Evolutionary conservation across 2,888 invertebrate genomes (phyloP).

Genomic region (Thumatha senex): DNA sequence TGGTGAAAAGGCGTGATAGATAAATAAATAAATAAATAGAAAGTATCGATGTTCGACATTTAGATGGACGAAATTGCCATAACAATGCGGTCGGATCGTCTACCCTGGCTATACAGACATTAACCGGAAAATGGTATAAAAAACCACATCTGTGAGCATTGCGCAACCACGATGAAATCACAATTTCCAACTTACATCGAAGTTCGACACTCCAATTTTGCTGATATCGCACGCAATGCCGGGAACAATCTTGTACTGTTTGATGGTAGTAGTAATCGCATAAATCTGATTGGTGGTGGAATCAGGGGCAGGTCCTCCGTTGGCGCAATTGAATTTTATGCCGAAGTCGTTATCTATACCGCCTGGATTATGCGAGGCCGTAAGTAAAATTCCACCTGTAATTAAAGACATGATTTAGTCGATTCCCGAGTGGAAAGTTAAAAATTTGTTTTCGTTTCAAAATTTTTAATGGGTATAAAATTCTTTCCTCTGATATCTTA

Average conservation of each 20-base stretch:
- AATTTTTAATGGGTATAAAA: no score
- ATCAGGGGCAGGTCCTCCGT: slow-evolving; percentile 99
- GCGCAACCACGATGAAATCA: no score
- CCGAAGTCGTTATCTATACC: slow-evolving; percentile 99
- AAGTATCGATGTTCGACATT: no score
- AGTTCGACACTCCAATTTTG: slow-evolving; percentile 87
- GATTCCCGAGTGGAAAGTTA: not conserved
- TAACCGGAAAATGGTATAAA: no score
- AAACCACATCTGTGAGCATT: no score
- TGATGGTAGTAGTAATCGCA: slow-evolving; percentile 89
- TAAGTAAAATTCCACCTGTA: slow-evolving; percentile 96
- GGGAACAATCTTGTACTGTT: slow-evolving; percentile 90
- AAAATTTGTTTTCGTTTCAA: no score
- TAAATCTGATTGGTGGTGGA: slow-evolving; percentile 94
- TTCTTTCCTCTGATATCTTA: no score
- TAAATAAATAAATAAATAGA: no score
- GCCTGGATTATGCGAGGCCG: slow-evolving; percentile 99
- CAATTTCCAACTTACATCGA: slow-evolving; percentile 75
- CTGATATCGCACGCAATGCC: slow-evolving; percentile 90
- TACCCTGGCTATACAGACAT: no score
- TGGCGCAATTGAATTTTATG: slow-evolving; percentile 98
- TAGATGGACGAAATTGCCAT: no score
- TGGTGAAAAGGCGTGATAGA: no score
- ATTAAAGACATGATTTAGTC: not conserved
- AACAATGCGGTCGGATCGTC: no score